phyloP scores from a whole-genome alignment of 2,797 vertebrate species.

The Synaphobranchus kaupii region DNA sequence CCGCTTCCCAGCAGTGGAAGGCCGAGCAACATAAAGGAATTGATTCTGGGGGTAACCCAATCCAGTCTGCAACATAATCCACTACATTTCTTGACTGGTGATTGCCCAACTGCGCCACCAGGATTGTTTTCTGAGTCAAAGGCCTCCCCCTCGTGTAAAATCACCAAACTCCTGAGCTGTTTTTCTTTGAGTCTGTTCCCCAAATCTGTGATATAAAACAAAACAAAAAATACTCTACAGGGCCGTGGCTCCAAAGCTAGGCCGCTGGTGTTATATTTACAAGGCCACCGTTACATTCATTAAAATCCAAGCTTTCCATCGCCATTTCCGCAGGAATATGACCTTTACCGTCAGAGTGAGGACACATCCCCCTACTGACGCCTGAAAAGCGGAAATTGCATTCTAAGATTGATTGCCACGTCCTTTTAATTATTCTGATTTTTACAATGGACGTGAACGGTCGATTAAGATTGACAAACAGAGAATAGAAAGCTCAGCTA shows the following conservation, averaged over 20 bases:
- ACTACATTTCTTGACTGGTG: slow-evolving; percentile 31
- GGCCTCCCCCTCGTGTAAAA: slow-evolving; percentile 33
- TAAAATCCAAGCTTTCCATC: slow-evolving; percentile 69
- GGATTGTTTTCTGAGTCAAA: slow-evolving; percentile 27
- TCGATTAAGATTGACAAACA: slow-evolving; percentile 40
- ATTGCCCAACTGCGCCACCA: slow-evolving; percentile 29
- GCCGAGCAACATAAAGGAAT: slow-evolving; percentile 44
- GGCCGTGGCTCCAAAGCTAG: slow-evolving; percentile 48
- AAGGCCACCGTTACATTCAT: slow-evolving; percentile 74
- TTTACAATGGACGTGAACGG: slow-evolving; percentile 54
- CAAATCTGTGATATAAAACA: slow-evolving; percentile 29
- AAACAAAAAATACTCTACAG: slow-evolving; percentile 44
- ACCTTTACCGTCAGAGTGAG: slow-evolving; percentile 71
- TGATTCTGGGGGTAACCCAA: slow-evolving; percentile 38
- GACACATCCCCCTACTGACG: slow-evolving; percentile 64
- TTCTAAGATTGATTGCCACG: slow-evolving; percentile 68
- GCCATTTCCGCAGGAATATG: slow-evolving; percentile 70
- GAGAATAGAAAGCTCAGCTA: slow-evolving; percentile 50
- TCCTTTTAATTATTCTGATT: slow-evolving; percentile 70
- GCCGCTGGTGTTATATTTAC: slow-evolving; percentile 68
- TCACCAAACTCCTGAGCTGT: slow-evolving; percentile 30
- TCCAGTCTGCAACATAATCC: slow-evolving; percentile 38
- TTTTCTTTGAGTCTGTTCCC: slow-evolving; percentile 28
- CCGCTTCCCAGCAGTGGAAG: slow-evolving; percentile 35
- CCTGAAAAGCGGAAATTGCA: slow-evolving; percentile 70